A percentile compares a stretch with the other conserved stretches of the same genome.
These are phyloP conservation scores for Caloenas nicobarica DNA, from an alignment of 2,113 vertebrate genomes.

Conservation along the genomic window DNA sequence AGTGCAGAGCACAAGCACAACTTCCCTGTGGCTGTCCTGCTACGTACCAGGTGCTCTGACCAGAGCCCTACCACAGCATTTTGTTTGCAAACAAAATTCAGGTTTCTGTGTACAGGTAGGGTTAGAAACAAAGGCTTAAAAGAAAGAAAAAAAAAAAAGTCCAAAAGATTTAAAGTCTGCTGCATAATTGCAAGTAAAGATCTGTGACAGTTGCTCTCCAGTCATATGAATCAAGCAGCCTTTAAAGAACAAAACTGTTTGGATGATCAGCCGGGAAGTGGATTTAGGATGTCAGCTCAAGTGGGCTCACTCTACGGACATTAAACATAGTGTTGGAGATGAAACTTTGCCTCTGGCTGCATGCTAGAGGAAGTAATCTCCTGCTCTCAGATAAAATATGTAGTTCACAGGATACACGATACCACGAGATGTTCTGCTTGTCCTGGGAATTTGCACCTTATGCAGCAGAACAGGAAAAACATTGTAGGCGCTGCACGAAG, in stretches of 20 bases:
- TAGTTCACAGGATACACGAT: neutral
- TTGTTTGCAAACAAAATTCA: neutral
- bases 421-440: neutral
- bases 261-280: neutral
- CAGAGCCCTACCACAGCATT: neutral
- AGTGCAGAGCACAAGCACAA: neutral
- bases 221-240: neutral
- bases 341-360: neutral
- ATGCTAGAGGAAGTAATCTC: neutral
- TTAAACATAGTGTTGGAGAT: neutral
- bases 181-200: neutral
- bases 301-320: neutral
- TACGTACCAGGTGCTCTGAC: neutral
- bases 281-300: conserved; percentile 27
- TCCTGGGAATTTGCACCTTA: neutral
- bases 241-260: neutral
- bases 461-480: neutral
- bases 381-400: neutral
- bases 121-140: neutral
- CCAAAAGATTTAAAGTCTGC: neutral
- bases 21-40: neutral
- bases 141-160: neutral
- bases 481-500: neutral
- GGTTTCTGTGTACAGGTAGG: neutral
- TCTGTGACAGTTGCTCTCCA: neutral